Base-by-base conservation (phyloP, 2,797 vertebrate genomes). In the Alectoris magna region DNA sequence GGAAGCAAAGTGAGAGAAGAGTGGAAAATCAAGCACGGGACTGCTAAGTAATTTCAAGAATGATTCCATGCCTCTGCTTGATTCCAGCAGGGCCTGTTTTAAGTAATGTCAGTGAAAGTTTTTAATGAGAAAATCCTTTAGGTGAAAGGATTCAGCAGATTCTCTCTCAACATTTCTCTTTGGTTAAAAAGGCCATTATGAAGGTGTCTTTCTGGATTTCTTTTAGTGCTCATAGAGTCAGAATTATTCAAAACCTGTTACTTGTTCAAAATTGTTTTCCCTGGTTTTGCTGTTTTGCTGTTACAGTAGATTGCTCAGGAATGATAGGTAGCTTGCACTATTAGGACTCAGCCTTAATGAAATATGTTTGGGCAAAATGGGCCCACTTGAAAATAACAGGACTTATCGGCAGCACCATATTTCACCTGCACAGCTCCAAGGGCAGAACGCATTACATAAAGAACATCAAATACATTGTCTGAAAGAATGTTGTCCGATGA, bases 271-370 rank as follows among this genome's bases (percentile, higher is more conserved):
- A 62, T 26, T 7, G 17, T 53, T 95, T 95, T 86, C 11, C 53
- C 26, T 75, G 34, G n/a, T 93, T 93, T 84, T 1, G 4, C 48
- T 70, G 34, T 70, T 91, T 90, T 80, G 74, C 66, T 93, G 83
- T 91, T 69, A 81, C 4, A 16, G 43, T 71, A 86, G 94, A 79
- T 89, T 91, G 93, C 93, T 96, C 94, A 96, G 95, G 95, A 95
- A 96, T 0, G 12, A 71, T 74, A 49, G 24, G 66, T 86, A 88
- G 89, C 77, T 88, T 95, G 94, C 93, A 96, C 93, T 95, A 93
- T 55, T 79, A 91, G 93, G 92, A 89, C 56, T 93, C 74, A 94
- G 94, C 93, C 93, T 96, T 96, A 96, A 96, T 76, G 73, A 94
- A 94, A 81, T 43, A 84, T 6, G 29, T 91, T 73, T 43, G 88